phyloP scores from a whole-genome alignment of 2,113 vertebrate species.

The Plectropomus leopardus region DNA sequence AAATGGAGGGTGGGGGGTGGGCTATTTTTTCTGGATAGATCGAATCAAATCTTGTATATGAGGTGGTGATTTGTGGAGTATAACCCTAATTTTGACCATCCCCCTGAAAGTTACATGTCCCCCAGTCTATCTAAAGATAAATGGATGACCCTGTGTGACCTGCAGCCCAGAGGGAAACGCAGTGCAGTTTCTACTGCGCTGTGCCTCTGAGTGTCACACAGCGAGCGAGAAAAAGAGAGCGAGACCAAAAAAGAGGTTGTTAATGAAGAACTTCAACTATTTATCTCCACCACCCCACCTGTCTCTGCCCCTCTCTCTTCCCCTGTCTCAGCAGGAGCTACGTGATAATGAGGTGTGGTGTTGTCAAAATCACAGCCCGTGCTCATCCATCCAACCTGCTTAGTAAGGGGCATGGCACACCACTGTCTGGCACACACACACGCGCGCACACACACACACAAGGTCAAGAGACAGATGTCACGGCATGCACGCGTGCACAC shows the following conservation, averaged over 20 bases:
- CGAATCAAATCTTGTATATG: background rate
- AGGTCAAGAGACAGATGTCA: slow-evolving; percentile 54
- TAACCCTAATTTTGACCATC: background rate
- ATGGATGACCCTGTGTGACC: background rate
- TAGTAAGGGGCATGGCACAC: slow-evolving; percentile 60
- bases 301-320: background rate
- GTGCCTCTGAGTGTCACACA: slow-evolving; percentile 5
- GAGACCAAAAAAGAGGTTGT: slow-evolving; percentile 51
- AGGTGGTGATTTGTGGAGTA: background rate
- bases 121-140: background rate
- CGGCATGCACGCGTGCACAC: background rate
- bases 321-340: slow-evolving; percentile 70
- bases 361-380: slow-evolving; percentile 68
- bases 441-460: slow-evolving; percentile 24
- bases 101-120: background rate
- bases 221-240: background rate
- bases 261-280: slow-evolving; percentile 69
- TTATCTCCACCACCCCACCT: slow-evolving; percentile 42
- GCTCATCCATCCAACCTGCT: slow-evolving; percentile 79
- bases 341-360: slow-evolving; percentile 78
- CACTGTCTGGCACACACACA: slow-evolving; percentile 5
- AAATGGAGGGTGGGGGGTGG: background rate
- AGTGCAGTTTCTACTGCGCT: background rate
- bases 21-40: background rate
- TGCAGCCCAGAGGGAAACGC: slow-evolving; percentile 2